phyloP scores from a whole-genome alignment of 2,888 invertebrate genomes.

The Chalcis sispes region DNA sequence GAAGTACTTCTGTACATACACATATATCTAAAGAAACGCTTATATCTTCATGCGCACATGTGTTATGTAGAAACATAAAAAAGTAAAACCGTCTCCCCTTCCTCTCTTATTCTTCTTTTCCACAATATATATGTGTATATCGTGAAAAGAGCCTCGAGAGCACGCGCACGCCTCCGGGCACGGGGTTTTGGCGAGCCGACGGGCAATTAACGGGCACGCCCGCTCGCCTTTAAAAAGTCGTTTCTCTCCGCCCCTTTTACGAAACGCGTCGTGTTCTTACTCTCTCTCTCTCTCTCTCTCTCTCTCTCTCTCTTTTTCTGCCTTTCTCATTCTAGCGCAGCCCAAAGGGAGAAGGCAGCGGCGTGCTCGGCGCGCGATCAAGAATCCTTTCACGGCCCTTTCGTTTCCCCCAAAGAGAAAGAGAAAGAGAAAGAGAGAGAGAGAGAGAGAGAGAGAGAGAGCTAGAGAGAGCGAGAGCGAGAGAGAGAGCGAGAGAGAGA shows the following conservation, averaged over 20 bases:
- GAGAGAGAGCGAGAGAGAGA: too few species aligned
- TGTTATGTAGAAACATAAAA: too few species aligned
- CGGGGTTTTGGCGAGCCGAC: conserved; percentile 49
- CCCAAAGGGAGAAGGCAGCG: not conserved
- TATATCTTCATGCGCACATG: too few species aligned
- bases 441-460: not conserved
- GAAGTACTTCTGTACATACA: too few species aligned
- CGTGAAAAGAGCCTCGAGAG: not conserved
- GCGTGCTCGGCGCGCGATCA: not conserved
- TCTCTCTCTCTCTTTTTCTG: too few species aligned
- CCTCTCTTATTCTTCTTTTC: not conserved
- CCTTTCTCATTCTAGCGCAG: too few species aligned
- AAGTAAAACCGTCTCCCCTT: not conserved
- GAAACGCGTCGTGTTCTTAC: not conserved
- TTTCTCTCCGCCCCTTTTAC: conserved; percentile 59
- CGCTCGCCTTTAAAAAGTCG: conserved; percentile 52
- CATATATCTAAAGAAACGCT: too few species aligned
- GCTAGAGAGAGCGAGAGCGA: too few species aligned
- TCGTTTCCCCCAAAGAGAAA: too few species aligned
- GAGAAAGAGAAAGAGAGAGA: conserved; percentile 40
- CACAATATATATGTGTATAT: not conserved
- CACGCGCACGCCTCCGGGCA: conserved; percentile 1
- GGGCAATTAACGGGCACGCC: conserved; percentile 4
- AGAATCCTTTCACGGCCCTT: conserved; percentile 30
- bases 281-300: not conserved